Percentiles rank a stretch among this genome's conserved stretches.
Evolutionary conservation across 1,140 invertebrate genomes (phyloP).

Genomic region (Hylaeus volcanicus): DNA sequence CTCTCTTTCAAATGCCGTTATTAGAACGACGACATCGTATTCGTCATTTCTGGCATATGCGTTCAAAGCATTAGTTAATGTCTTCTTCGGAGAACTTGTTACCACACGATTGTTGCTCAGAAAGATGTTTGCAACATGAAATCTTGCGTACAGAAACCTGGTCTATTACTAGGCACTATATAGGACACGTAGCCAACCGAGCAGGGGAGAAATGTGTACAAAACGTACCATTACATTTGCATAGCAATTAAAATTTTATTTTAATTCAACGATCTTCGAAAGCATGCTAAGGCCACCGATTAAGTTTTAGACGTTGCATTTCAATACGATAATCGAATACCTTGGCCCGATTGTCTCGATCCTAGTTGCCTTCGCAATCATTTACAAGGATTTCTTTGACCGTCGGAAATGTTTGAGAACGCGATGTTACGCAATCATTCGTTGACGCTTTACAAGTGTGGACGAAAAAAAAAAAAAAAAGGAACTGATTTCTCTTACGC

Average conservation of each 20-base stretch:
- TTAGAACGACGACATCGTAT: neutral
- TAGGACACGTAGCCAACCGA: too few species aligned
- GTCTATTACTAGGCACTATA: too few species aligned
- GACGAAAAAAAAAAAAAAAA: neutral
- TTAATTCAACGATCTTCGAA: neutral
- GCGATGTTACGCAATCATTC: neutral
- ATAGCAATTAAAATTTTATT: neutral
- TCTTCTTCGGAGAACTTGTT: too few species aligned
- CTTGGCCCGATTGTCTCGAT: neutral
- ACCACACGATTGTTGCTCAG: too few species aligned
- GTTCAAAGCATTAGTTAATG: too few species aligned
- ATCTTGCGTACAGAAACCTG: too few species aligned
- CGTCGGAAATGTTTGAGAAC: neutral
- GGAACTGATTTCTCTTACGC: neutral
- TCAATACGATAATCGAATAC: neutral
- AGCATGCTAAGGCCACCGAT: neutral
- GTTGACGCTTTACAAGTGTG: neutral
- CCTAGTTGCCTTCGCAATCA: neutral
- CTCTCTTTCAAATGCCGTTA: neutral
- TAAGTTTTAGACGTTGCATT: neutral
- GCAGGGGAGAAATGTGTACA: too few species aligned
- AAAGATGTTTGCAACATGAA: too few species aligned
- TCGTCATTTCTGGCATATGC: neutral
- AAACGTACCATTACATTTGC: neutral
- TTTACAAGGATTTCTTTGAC: neutral